Evolutionary conservation across 1,140 invertebrate genomes (phyloP).

Genomic region (Listronotus oregonensis): DNA sequence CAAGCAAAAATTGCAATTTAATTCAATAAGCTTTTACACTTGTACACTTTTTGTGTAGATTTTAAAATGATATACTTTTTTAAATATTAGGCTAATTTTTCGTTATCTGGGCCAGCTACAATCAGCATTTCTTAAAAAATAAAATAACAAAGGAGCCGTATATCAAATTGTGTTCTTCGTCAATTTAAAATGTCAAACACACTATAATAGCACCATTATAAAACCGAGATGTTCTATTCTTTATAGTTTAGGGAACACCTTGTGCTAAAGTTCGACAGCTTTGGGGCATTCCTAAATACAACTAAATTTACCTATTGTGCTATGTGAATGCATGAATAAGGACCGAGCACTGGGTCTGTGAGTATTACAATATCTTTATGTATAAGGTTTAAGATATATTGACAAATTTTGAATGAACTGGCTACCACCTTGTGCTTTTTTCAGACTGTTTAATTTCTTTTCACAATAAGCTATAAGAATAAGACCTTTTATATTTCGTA

Average conservation of each 20-base stretch:
- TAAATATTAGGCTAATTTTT: too few species aligned
- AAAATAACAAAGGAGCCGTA: not conserved
- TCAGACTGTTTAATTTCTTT: constrained; percentile 7
- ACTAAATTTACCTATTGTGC: constrained; percentile 28
- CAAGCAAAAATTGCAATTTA: too few species aligned
- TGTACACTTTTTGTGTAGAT: too few species aligned
- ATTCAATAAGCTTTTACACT: too few species aligned
- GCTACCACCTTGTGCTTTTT: constrained; percentile 28
- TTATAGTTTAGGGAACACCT: constrained; percentile 15
- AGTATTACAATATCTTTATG: constrained; percentile 19
- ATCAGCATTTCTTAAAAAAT: too few species aligned
- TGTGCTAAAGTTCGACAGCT: constrained; percentile 16
- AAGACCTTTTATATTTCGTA: not conserved
- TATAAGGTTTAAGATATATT: constrained; percentile 20
- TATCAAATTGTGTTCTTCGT: not conserved
- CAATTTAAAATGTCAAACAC: constrained; percentile 23
- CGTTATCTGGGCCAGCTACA: too few species aligned
- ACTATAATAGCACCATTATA: constrained; percentile 16
- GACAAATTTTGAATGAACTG: constrained; percentile 20
- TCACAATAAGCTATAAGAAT: not conserved
- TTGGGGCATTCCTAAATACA: constrained; percentile 22
- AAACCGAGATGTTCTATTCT: constrained; percentile 12
- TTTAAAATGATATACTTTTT: too few species aligned
- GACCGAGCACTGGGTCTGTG: constrained; percentile 7
- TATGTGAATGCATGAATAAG: constrained; percentile 10